phyloP scores from a whole-genome alignment of 2,888 invertebrate species.

The Sinodicranocentrus sp. region DNA sequence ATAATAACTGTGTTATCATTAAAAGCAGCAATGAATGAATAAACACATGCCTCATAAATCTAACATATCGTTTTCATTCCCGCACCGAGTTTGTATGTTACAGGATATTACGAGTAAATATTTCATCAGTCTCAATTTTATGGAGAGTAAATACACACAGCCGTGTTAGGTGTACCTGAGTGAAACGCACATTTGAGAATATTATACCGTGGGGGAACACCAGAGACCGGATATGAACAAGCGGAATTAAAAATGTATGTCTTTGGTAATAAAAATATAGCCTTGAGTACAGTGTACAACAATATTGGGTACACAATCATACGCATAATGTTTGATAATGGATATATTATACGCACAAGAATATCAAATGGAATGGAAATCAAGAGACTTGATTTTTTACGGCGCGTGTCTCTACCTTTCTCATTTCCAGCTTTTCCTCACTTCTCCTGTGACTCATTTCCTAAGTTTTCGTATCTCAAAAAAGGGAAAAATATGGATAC shows the following conservation, averaged over 20 bases:
- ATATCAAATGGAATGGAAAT: conserved; percentile 12
- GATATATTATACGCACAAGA: too few species aligned
- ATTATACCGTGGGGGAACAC: too few species aligned
- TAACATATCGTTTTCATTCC: conserved; percentile 40
- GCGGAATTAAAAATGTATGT: conserved; percentile 40
- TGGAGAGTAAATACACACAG: background rate
- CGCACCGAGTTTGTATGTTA: conserved; percentile 24
- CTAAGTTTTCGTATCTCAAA: background rate
- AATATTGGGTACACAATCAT: background rate
- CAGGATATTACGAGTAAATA: conserved; percentile 31
- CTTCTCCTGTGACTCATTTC: conserved; percentile 17
- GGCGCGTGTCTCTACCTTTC: background rate
- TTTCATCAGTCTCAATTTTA: conserved; percentile 37
- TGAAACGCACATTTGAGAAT: conserved; percentile 32
- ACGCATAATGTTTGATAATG: conserved; percentile 16
- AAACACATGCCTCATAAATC: conserved; percentile 55
- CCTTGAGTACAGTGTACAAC: conserved; percentile 1
- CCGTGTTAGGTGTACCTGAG: conserved; percentile 29
- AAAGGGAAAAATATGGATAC: conserved; percentile 1
- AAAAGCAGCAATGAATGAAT: conserved; percentile 27
- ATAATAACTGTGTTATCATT: conserved; percentile 62
- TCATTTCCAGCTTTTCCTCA: background rate
- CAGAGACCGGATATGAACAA: conserved; percentile 55
- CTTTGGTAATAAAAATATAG: conserved; percentile 34
- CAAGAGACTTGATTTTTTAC: conserved; percentile 16